Percentiles rank a stretch among this genome's conserved stretches.
These are phyloP conservation scores for Pelobates cultripes DNA, from an alignment of 2,797 vertebrate genomes.

Conservation along the genomic window DNA sequence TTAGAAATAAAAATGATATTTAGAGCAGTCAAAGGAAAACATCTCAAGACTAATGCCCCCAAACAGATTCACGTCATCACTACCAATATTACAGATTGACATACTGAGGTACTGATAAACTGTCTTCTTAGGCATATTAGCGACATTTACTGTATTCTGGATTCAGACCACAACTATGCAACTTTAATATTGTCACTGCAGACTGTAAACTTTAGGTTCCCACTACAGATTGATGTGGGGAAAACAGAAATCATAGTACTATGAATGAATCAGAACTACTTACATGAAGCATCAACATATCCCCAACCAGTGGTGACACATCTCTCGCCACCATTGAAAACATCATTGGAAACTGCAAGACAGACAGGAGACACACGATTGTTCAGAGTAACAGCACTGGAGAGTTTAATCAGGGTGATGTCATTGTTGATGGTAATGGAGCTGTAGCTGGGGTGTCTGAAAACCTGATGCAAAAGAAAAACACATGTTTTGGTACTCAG, in stretches of 20 bases:
- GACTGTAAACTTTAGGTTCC: no score
- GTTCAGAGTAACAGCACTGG: conserved; percentile 65
- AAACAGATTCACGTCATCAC: no score
- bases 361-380: conserved; percentile 73
- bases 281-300: conserved; percentile 58
- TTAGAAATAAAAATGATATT: no score
- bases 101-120: no score
- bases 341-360: conserved; percentile 63
- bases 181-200: no score
- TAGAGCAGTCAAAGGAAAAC: not conserved
- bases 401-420: conserved; percentile 77
- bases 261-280: not conserved
- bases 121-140: no score
- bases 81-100: no score
- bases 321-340: conserved; percentile 69
- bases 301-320: conserved; percentile 78
- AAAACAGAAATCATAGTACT: no score
- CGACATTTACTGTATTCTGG: no score
- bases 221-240: no score
- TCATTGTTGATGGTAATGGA: conserved; percentile 72
- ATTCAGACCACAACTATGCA: no score
- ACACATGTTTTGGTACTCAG: no score
- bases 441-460: conserved; percentile 54
- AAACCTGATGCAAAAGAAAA: conserved; percentile 63
- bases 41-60: not conserved